Conservation (phyloP, 2,888 invertebrate species). For the Ceriagrion tenellum region DNA sequence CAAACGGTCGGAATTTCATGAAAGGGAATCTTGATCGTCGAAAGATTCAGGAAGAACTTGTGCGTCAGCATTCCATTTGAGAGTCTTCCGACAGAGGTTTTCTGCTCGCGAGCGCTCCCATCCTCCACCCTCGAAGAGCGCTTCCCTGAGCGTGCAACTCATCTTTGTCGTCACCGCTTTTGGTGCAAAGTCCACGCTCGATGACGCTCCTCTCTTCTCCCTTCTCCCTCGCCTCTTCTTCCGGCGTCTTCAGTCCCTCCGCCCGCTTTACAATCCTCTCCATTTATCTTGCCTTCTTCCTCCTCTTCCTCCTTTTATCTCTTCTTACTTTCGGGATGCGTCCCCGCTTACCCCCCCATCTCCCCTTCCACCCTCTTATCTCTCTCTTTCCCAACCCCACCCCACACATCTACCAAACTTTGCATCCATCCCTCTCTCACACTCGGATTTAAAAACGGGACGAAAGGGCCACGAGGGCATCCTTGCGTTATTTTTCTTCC, state of each 20-base stretch:
- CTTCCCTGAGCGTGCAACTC: not conserved
- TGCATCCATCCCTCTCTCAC: slow-evolving; percentile 33
- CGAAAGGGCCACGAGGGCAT: slow-evolving; percentile 26
- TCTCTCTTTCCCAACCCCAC: no score
- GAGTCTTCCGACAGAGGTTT: not conserved
- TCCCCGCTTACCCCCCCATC: not conserved
- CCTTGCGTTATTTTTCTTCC: slow-evolving; percentile 35
- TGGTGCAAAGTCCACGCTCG: not conserved
- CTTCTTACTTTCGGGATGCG: not conserved
- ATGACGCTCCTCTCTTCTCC: not conserved
- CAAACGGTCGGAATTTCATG: no score
- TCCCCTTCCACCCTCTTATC: no score
- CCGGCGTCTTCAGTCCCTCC: not conserved
- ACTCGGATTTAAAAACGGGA: not conserved
- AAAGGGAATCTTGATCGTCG: no score
- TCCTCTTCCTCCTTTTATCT: not conserved
- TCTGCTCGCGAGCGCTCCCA: not conserved
- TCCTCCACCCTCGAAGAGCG: not conserved
- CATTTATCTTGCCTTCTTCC: not conserved
- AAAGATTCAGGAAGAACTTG: no score
- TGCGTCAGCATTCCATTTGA: not conserved
- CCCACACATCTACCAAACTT: not conserved
- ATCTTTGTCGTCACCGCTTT: slow-evolving; percentile 1
- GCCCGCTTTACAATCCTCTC: not conserved
- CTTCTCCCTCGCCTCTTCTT: not conserved